Evolutionary conservation across 2,888 invertebrate species (phyloP).

Genomic region (Chesias legatella): DNA sequence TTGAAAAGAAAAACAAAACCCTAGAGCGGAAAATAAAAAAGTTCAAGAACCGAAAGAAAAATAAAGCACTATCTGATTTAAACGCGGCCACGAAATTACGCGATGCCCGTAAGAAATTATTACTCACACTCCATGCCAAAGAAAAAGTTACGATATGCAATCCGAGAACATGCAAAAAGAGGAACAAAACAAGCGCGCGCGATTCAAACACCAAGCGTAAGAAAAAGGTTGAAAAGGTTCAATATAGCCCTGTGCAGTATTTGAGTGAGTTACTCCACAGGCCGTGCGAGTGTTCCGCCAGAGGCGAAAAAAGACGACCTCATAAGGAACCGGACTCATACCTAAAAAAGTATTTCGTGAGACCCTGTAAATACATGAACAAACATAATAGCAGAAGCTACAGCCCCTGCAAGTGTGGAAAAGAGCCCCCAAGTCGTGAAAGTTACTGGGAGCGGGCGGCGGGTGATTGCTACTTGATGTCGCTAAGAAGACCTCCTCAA

Average conservation of each 20-base stretch:
- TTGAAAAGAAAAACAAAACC: conserved; percentile 31
- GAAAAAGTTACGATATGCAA: conserved; percentile 24
- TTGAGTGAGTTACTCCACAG: conserved; percentile 13
- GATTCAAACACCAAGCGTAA: conserved; percentile 6
- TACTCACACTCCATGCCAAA: conserved; percentile 22
- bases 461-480: conserved; percentile 44
- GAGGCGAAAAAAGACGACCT: conserved; percentile 7
- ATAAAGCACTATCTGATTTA: conserved; percentile 32
- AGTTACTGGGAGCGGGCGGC: conserved; percentile 27
- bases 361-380: conserved; percentile 5
- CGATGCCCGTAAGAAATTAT: conserved; percentile 36
- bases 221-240: conserved; percentile 6
- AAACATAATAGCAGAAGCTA: background rate
- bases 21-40: conserved; percentile 26
- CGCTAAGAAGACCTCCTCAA: conserved; percentile 39
- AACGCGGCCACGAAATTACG: conserved; percentile 37
- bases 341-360: conserved; percentile 18
- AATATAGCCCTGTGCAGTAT: conserved; percentile 4
- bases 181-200: background rate
- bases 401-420: conserved; percentile 2
- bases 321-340: conserved; percentile 12
- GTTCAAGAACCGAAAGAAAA: conserved; percentile 23
- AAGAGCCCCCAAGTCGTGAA: background rate
- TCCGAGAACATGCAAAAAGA: conserved; percentile 2
- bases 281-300: conserved; percentile 7